Evolutionary conservation across 30 jellyfish, hydroid and myxozoan genomes (phyloP).

Genomic region (Hydractinia echinata): DNA sequence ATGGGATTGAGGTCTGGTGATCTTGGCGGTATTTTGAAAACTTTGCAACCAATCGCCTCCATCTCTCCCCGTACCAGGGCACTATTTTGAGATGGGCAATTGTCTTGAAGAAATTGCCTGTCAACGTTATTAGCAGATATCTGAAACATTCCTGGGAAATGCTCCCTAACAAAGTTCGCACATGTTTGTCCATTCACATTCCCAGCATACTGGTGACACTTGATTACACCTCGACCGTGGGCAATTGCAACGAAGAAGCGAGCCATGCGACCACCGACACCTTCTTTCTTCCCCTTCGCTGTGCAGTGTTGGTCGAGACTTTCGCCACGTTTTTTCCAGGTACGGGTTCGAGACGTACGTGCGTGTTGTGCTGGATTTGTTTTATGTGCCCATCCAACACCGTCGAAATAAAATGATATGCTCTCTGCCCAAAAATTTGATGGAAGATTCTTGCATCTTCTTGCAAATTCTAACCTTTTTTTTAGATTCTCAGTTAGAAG

Average conservation of each 20-base stretch:
- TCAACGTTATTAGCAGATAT: constrained; percentile 25
- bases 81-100: constrained; percentile 27
- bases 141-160: constrained; percentile 25
- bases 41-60: constrained; percentile 34
- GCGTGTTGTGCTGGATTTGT: constrained; percentile 21
- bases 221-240: constrained; percentile 35
- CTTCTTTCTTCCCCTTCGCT: constrained; percentile 35
- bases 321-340: constrained; percentile 28
- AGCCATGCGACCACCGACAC: constrained; percentile 35
- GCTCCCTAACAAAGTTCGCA: constrained; percentile 35
- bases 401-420: constrained; percentile 35
- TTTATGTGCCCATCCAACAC: constrained; percentile 38
- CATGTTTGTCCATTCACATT: constrained; percentile 16
- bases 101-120: constrained; percentile 33
- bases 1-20: constrained; percentile 50
- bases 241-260: constrained; percentile 38
- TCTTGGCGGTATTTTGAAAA: constrained; percentile 31
- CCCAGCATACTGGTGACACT: constrained; percentile 12
- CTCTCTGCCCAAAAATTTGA: constrained; percentile 36
- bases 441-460: constrained; percentile 27
- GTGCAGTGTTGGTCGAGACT: constrained; percentile 31
- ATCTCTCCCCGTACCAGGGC: constrained; percentile 27
- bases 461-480: constrained; percentile 22
- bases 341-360: constrained; percentile 33
- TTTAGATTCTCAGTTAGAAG: constrained; percentile 25